Conservation (phyloP, 2,797 vertebrate species). For the Ptychobarbus kaznakovi region DNA sequence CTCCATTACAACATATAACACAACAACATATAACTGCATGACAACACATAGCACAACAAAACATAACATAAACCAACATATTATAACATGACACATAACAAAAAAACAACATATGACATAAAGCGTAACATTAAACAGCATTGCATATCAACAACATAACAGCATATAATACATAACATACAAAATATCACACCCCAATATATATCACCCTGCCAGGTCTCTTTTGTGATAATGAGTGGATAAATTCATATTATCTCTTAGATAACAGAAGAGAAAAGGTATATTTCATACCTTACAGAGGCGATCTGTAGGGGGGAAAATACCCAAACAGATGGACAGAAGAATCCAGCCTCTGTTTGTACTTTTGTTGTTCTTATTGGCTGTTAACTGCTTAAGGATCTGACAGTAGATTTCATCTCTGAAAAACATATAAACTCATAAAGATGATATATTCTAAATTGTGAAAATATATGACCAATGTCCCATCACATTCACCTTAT, state of each 20-base stretch:
- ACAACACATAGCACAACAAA: neutral
- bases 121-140: too few relatives aligned
- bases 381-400: constrained; percentile 94
- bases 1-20: neutral
- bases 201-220: neutral
- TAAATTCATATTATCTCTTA: neutral
- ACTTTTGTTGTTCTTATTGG: constrained; percentile 82
- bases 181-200: too few relatives aligned
- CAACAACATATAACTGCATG: neutral
- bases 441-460: neutral
- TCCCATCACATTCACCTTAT: constrained; percentile 80
- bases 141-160: too few relatives aligned
- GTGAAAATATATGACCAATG: neutral
- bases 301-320: constrained; percentile 87
- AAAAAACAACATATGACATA: neutral
- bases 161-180: neutral
- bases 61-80: neutral
- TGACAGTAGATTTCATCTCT: constrained; percentile 98
- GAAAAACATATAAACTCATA: constrained; percentile 51
- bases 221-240: neutral
- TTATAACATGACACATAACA: neutral
- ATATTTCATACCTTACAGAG: constrained; percentile 81
- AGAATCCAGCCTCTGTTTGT: constrained; percentile 88
- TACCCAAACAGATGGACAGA: constrained; percentile 90
- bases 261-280: neutral